These are phyloP conservation scores for Miichthys miiuy DNA, from an alignment of 2,797 vertebrate genomes.

Conservation along the genomic window DNA sequence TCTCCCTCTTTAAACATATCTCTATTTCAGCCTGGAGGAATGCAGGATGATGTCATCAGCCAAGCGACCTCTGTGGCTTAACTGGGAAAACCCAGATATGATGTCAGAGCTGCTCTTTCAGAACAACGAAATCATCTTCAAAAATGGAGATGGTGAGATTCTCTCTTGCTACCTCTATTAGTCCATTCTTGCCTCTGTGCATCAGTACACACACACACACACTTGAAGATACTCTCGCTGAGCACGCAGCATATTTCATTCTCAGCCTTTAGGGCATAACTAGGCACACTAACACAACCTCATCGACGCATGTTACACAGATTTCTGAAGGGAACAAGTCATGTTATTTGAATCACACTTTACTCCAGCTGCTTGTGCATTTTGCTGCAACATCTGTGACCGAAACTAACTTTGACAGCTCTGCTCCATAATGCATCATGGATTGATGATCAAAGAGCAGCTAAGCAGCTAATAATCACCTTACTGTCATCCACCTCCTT, in stretches of 20 bases:
- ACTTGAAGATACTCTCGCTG: constrained; percentile 22
- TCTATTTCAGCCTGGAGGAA: constrained; percentile 91
- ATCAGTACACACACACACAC: constrained; percentile 1
- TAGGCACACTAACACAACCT: constrained; percentile 39
- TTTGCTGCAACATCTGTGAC: constrained; percentile 54
- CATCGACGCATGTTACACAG: constrained; percentile 18
- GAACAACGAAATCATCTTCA: constrained; percentile 99
- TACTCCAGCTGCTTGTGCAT: constrained; percentile 30
- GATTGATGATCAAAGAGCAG: constrained; percentile 74
- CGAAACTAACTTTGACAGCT: constrained; percentile 61
- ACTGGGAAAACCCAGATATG: constrained; percentile 99
- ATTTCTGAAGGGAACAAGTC: constrained; percentile 32
- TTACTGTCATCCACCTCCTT: constrained; percentile 60
- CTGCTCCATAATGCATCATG: constrained; percentile 64
- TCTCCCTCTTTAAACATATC: constrained; percentile 2
- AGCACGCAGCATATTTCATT: constrained; percentile 39
- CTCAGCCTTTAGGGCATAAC: constrained; percentile 30
- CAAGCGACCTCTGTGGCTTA: constrained; percentile 97
- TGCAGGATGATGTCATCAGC: constrained; percentile 99
- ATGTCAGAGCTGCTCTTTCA: constrained; percentile 99
- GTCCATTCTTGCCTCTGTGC: not conserved
- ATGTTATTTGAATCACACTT: constrained; percentile 29
- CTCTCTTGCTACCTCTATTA: not conserved
- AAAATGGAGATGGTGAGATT: constrained; percentile 96
- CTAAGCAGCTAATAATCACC: constrained; percentile 64